Evolutionary conservation across 2,888 invertebrate genomes (phyloP), one percentile per base, ranked within the genome.

Genomic region (Opisthograptis luteolata): DNA sequence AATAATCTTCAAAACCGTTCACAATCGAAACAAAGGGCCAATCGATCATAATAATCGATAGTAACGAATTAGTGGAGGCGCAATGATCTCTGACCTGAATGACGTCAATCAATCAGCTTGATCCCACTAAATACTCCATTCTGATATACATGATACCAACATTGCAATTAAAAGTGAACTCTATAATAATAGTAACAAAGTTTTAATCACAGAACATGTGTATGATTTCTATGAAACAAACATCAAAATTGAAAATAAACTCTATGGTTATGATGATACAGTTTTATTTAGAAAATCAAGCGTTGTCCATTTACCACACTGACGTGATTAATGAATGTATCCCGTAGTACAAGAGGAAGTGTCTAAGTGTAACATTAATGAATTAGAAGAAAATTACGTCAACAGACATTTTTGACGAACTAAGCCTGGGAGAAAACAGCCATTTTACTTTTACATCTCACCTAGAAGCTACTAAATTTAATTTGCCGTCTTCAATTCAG

Each of bases 71-170:
- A 83, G 79, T 76, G 63, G 61, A 68, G 69, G 67, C 73, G 67
- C 69, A 70, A 60, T 81, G 86, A 85, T 86, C 85, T 77, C 77
- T 76, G 81, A 82, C 80, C 83, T 70, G 63, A 68, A 68, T 74
- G 70, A 63, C 73, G 76, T 78, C 84, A 75, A 87, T 87, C 88
- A 81, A 88, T 87, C 88, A 87, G 75, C 68, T 62, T 75, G 79
- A 85, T 81, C 82, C 81, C 55, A 58, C 79, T 81, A 79, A 84
- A 81, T 73, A 77, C 76, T 68, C 65, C 70, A 71, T 74, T 74
- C 71, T 70, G 68, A 70, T 70, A 64, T 57, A 62, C 40, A 41
- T 30, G 39, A 28, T 2, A 14, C 13, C 25, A 3, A 39, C 22
- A 19, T 12, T n/a, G 8, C 50, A 51, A 25, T 40, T 60, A 12